Percentiles rank a stretch among this genome's conserved stretches.
These are phyloP conservation scores for Parotia lawesii DNA, from an alignment of 2,113 vertebrate genomes.

Conservation along the genomic window DNA sequence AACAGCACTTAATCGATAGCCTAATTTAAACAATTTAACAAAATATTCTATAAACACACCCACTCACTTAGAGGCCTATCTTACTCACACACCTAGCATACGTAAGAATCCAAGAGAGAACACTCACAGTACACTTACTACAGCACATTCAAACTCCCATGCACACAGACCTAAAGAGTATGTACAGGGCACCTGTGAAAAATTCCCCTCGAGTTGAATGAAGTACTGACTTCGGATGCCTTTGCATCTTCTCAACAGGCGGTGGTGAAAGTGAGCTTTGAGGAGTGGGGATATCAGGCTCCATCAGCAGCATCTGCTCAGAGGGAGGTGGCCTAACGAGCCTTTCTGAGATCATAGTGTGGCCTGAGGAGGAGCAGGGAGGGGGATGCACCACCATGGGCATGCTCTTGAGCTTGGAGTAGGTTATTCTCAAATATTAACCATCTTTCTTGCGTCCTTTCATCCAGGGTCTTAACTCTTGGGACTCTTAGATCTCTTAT, in stretches of 20 bases:
- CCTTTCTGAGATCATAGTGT: neutral
- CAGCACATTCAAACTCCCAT: neutral
- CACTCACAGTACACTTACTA: neutral
- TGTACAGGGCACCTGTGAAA: neutral
- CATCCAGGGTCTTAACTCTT: neutral
- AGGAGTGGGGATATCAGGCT: neutral
- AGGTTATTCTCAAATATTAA: neutral
- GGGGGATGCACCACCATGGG: neutral
- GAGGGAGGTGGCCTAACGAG: neutral
- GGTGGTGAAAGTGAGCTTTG: neutral
- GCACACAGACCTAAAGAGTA: too few species aligned
- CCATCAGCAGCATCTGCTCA: neutral
- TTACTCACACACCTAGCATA: neutral
- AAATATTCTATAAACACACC: neutral
- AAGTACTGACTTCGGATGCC: fast-evolving
- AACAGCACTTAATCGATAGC: neutral
- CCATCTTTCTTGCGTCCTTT: neutral
- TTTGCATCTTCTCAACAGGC: neutral
- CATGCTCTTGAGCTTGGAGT: neutral
- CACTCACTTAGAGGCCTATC: neutral
- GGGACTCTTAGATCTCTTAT: neutral
- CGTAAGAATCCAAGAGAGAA: neutral
- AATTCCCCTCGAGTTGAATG: neutral
- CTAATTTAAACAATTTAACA: neutral
- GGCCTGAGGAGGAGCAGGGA: neutral